A percentile compares a stretch with the other conserved stretches of the same genome.
phyloP scores from a whole-genome alignment of 2,113 vertebrate species.

The Cyprinus carpio region DNA sequence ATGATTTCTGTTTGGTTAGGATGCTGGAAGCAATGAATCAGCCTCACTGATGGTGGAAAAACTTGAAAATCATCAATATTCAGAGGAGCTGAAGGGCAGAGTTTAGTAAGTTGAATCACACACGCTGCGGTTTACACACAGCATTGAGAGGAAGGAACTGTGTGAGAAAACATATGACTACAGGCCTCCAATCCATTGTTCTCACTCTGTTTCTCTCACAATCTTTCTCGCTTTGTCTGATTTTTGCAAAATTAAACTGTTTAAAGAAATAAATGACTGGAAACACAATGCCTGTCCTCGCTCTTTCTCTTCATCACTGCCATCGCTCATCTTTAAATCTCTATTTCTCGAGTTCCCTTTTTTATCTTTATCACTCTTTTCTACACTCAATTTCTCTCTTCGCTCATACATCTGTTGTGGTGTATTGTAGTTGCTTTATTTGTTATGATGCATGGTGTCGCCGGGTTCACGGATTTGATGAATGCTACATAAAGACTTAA shows the following conservation, averaged over 20 bases:
- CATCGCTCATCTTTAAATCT: conserved; percentile 34
- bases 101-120: conserved; percentile 23
- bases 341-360: neutral
- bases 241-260: conserved; percentile 28
- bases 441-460: conserved; percentile 54
- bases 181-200: conserved; percentile 27
- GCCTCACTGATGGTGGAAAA: conserved; percentile 29
- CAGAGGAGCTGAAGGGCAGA: conserved; percentile 37
- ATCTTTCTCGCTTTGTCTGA: conserved; percentile 11
- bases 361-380: conserved; percentile 9
- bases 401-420: conserved; percentile 25
- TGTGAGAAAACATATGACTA: conserved; percentile 31
- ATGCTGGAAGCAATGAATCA: conserved; percentile 37
- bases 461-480: conserved; percentile 41
- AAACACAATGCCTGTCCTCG: conserved; percentile 16
- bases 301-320: conserved; percentile 19
- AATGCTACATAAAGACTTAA: conserved; percentile 45
- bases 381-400: conserved; percentile 20
- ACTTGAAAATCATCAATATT: conserved; percentile 36
- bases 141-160: conserved; percentile 11
- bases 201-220: neutral
- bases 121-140: conserved; percentile 22
- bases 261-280: conserved; percentile 37
- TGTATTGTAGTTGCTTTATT: conserved; percentile 45
- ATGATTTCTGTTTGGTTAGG: conserved; percentile 33